Evolutionary conservation across 1,140 invertebrate genomes (phyloP).

Genomic region (Cydia pomonella): DNA sequence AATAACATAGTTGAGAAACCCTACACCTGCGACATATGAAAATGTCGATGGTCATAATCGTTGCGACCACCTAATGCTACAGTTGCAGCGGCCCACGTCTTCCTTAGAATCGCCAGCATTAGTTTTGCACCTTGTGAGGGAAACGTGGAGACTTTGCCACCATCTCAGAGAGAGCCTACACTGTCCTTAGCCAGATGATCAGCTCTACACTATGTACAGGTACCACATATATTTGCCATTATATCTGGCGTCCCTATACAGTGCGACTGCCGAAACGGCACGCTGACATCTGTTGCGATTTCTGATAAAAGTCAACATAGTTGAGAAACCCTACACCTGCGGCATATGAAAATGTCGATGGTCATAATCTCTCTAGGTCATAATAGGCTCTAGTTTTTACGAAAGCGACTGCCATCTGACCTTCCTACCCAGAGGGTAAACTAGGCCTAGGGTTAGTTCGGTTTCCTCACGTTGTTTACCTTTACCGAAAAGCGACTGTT

Average conservation of each 20-base stretch:
- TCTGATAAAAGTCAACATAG: too few relatives aligned
- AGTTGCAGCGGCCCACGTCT: slow-evolving; percentile 48
- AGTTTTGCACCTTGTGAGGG: slow-evolving; percentile 39
- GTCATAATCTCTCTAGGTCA: too few relatives aligned
- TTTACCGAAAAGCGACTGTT: too few relatives aligned
- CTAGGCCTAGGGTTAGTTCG: too few relatives aligned
- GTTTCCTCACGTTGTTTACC: too few relatives aligned
- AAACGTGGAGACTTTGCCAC: slow-evolving; percentile 42
- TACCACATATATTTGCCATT: neutral
- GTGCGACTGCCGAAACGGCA: neutral
- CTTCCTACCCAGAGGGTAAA: too few relatives aligned
- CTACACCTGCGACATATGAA: neutral
- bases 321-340: neutral
- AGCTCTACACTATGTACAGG: neutral
- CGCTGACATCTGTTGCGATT: too few relatives aligned
- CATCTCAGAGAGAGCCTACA: slow-evolving; percentile 36
- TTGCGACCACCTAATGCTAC: too few relatives aligned
- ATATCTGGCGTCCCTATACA: neutral
- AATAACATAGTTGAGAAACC: neutral
- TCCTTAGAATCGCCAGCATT: slow-evolving; percentile 45
- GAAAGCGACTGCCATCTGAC: too few relatives aligned
- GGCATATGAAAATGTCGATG: too few relatives aligned
- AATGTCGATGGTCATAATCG: too few relatives aligned
- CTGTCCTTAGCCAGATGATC: slow-evolving; percentile 35
- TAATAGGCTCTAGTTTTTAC: too few relatives aligned